A percentile compares a stretch with the other conserved stretches of the same genome.
Conservation (phyloP, 2,888 invertebrate genomes). For the Athalia rosae region DNA sequence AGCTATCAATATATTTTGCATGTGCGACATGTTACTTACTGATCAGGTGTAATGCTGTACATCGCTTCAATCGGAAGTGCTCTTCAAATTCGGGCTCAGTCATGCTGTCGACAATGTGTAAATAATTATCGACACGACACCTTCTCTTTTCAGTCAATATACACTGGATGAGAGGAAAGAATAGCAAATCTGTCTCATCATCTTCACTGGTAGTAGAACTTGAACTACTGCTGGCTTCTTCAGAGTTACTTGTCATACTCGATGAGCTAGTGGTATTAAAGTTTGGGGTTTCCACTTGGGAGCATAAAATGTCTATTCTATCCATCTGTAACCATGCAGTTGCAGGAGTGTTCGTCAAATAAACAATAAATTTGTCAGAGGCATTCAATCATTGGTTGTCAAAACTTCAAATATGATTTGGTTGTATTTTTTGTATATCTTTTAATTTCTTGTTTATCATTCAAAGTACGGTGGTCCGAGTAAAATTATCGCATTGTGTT, state of each 20-base stretch:
- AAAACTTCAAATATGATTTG: too few relatives aligned
- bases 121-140: constrained; percentile 33
- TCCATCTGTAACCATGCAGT: background rate
- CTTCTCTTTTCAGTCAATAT: constrained; percentile 19
- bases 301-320: background rate
- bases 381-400: too few relatives aligned
- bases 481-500: too few relatives aligned
- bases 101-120: constrained; percentile 14
- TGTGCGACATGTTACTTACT: background rate
- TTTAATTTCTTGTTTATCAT: too few relatives aligned
- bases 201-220: constrained; percentile 33
- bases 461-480: too few relatives aligned
- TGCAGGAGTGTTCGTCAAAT: too few relatives aligned
- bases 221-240: background rate
- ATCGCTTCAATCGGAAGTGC: constrained; percentile 16
- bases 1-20: too few relatives aligned
- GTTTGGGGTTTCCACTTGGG: background rate
- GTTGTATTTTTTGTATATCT: too few relatives aligned
- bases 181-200: constrained; percentile 34
- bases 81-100: constrained; percentile 18
- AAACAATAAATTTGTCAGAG: too few relatives aligned
- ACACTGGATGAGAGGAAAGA: constrained; percentile 21
- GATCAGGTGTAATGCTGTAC: constrained; percentile 23
- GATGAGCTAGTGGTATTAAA: background rate
- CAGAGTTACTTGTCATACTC: background rate